A percentile compares a stretch with the other conserved stretches of the same genome.
Conservation (phyloP, 92 coral and sea anemone genomes). For the Actinostola sp. region DNA sequence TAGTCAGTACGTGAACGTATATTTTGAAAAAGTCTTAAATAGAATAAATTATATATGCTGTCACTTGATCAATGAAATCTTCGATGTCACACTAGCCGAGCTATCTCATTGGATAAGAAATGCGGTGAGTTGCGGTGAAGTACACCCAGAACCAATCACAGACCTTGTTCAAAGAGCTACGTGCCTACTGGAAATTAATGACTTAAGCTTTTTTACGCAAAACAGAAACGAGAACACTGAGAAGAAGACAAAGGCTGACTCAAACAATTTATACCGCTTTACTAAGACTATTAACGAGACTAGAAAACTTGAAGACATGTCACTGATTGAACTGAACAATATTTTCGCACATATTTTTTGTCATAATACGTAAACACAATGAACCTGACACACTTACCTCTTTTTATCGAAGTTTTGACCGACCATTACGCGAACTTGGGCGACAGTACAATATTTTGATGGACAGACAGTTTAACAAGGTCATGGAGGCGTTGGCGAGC, state of each 20-base stretch:
- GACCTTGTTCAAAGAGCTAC: too few relatives aligned
- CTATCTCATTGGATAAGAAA: too few relatives aligned
- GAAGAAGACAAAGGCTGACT: conserved; percentile 6
- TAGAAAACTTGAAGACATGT: conserved; percentile 16
- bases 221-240: conserved; percentile 8
- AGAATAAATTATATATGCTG: too few relatives aligned
- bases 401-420: conserved; percentile 41
- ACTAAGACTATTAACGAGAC: conserved; percentile 33
- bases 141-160: too few relatives aligned
- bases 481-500: conserved; percentile 31
- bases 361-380: conserved; percentile 22
- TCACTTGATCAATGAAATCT: too few relatives aligned
- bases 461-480: conserved; percentile 28
- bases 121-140: too few relatives aligned
- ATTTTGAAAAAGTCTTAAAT: too few relatives aligned
- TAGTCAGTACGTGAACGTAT: too few relatives aligned
- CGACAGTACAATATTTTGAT: conserved; percentile 27
- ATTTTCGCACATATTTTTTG: conserved; percentile 37
- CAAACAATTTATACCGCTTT: conserved; percentile 23
- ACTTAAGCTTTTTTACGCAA: too few relatives aligned
- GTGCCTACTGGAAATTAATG: too few relatives aligned
- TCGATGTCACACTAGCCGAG: too few relatives aligned
- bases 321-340: conserved; percentile 20
- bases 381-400: conserved; percentile 43
- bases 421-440: conserved; percentile 17